Evolutionary conservation across 2,888 invertebrate species (phyloP).

Genomic region (Empis livida): DNA sequence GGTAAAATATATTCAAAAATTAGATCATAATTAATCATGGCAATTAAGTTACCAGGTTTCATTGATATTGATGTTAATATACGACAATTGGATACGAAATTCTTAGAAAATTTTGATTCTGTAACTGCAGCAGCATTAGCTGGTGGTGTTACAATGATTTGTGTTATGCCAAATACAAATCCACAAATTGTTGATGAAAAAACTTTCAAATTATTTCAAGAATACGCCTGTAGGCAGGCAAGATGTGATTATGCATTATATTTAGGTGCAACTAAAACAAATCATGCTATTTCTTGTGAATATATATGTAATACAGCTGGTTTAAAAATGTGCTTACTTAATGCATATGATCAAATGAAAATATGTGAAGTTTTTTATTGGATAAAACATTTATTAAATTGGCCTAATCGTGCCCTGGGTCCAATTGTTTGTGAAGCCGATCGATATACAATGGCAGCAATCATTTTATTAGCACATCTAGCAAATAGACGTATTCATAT

Average conservation of each 20-base stretch:
- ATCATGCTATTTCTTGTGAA: conserved; percentile 57
- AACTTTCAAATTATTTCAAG: conserved; percentile 65
- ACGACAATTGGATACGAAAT: conserved; percentile 94
- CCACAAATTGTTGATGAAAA: conserved; percentile 78
- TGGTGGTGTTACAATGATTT: conserved; percentile 87
- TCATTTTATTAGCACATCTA: conserved; percentile 76
- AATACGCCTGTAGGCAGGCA: conserved; percentile 70
- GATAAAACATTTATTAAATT: conserved; percentile 84
- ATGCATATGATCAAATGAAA: conserved; percentile 83
- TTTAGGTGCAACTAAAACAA: conserved; percentile 81
- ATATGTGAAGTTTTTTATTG: too few species aligned
- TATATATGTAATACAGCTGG: conserved; percentile 69
- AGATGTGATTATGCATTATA: conserved; percentile 93
- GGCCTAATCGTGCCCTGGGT: conserved; percentile 65
- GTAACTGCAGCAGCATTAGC: conserved; percentile 87
- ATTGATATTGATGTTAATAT: conserved; percentile 98
- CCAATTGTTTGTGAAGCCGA: conserved; percentile 97
- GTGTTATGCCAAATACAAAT: conserved; percentile 97
- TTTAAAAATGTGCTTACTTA: conserved; percentile 97
- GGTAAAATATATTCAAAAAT: too few species aligned
- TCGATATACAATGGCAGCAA: conserved; percentile 86
- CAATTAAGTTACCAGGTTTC: conserved; percentile 80
- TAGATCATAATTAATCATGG: too few species aligned
- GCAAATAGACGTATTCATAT: conserved; percentile 86
- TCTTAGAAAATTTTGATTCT: conserved; percentile 92